These are phyloP conservation scores for Mus pahari DNA, from an alignment of 2,113 vertebrate species.

Conservation along the genomic window DNA sequence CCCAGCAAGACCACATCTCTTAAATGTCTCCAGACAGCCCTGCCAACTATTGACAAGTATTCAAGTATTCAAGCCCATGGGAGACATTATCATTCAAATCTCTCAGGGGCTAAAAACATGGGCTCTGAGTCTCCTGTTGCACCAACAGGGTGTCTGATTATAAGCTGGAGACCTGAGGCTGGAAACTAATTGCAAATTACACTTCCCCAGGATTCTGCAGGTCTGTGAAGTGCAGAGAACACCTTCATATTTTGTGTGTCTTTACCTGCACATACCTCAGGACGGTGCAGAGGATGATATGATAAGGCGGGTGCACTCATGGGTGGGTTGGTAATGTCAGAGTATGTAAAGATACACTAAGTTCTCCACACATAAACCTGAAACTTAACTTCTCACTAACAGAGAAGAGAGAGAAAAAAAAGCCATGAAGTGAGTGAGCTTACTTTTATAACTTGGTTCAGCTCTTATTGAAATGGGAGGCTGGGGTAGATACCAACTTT, in stretches of 20 bases:
- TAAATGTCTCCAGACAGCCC: not conserved
- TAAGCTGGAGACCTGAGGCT: not conserved
- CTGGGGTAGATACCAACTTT: not conserved
- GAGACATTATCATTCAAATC: not conserved
- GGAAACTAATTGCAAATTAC: not conserved
- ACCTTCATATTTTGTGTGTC: not conserved
- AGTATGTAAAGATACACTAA: not conserved
- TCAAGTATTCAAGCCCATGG: not conserved
- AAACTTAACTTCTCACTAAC: not conserved
- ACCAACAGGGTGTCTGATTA: not conserved
- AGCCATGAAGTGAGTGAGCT: not conserved
- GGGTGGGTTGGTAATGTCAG: not conserved
- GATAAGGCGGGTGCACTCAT: not conserved
- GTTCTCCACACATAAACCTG: not conserved
- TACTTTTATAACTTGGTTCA: not conserved
- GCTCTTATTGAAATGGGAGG: not conserved
- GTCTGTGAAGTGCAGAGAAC: not conserved
- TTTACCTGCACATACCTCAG: not conserved
- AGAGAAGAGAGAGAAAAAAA: not conserved
- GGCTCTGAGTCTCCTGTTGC: too few relatives aligned
- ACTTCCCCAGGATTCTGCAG: not conserved
- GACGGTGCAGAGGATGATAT: not conserved
- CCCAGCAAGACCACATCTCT: not conserved
- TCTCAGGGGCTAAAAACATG: not conserved
- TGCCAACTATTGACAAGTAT: not conserved